A percentile compares a stretch with the other conserved stretches of the same genome.
phyloP scores from a whole-genome alignment of 2,888 invertebrate species.

The Corythucha ciliata region DNA sequence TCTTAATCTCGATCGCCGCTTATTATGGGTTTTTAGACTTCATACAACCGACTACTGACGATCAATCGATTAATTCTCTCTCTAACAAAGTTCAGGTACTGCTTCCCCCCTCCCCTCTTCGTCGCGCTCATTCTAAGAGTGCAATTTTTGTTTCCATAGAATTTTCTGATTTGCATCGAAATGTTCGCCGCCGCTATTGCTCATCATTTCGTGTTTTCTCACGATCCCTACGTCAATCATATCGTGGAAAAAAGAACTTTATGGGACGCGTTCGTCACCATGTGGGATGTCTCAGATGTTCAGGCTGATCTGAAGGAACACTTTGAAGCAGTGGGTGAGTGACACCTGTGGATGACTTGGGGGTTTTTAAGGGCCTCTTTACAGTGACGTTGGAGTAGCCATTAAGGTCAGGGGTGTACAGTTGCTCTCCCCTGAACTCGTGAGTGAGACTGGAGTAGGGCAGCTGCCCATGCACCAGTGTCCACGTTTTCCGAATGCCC shows the following conservation, averaged over 20 bases:
- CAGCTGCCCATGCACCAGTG: too few species aligned
- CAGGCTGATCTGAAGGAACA: conserved; percentile 88
- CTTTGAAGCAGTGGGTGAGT: conserved; percentile 74
- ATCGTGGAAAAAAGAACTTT: conserved; percentile 45
- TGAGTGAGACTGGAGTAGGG: neutral
- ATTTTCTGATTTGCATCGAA: conserved; percentile 93
- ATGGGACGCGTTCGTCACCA: conserved; percentile 74
- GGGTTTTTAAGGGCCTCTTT: neutral
- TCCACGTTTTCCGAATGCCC: too few species aligned
- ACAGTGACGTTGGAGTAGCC: neutral
- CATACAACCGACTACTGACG: conserved; percentile 59
- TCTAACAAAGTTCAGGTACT: conserved; percentile 77
- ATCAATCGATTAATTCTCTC: conserved; percentile 59
- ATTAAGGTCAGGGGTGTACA: too few species aligned
- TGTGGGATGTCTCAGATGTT: conserved; percentile 97
- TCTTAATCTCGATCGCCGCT: conserved; percentile 76
- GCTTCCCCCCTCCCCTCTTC: too few species aligned
- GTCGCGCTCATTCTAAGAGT: too few species aligned
- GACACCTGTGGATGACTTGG: neutral
- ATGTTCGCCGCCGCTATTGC: conserved; percentile 95
- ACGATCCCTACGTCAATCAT: conserved; percentile 57
- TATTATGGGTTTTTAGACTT: conserved; percentile 71
- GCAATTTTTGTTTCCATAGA: conserved; percentile 51
- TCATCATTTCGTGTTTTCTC: conserved; percentile 93
- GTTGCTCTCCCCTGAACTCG: too few species aligned